phyloP scores from a whole-genome alignment of 2,797 vertebrate genomes.

The Mus minutoides region DNA sequence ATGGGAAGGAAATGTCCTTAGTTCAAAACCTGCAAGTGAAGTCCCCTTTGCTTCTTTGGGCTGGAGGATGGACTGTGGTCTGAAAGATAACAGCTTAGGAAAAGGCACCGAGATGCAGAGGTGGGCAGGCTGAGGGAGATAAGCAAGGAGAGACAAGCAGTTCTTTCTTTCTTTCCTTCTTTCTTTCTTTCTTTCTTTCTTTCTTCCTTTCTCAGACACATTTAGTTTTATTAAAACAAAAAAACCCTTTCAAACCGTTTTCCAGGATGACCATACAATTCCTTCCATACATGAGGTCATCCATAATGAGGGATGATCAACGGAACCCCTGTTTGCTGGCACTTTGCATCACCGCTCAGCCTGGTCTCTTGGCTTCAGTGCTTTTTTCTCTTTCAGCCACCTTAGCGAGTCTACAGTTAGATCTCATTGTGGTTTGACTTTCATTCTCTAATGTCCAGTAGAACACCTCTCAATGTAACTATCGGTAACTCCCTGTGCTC shows the following conservation, averaged over 20 bases:
- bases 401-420: too few species aligned
- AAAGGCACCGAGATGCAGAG: not conserved
- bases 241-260: not conserved
- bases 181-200: too few species aligned
- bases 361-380: fast-evolving
- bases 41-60: not conserved
- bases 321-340: not conserved
- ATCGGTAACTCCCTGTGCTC: not conserved
- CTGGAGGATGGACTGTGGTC: not conserved
- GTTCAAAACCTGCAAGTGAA: not conserved
- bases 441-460: not conserved
- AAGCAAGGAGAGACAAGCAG: not conserved
- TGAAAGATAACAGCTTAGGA: not conserved
- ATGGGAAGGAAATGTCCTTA: not conserved
- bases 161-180: too few species aligned
- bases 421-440: not conserved
- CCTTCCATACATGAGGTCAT: not conserved
- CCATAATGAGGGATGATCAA: not conserved
- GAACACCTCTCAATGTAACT: not conserved
- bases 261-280: not conserved
- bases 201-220: too few species aligned
- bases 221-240: not conserved
- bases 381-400: not conserved
- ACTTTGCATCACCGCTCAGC: not conserved
- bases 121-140: not conserved